phyloP scores from a whole-genome alignment of 2,888 invertebrate species.

The Drosophila atroscutellata region DNA sequence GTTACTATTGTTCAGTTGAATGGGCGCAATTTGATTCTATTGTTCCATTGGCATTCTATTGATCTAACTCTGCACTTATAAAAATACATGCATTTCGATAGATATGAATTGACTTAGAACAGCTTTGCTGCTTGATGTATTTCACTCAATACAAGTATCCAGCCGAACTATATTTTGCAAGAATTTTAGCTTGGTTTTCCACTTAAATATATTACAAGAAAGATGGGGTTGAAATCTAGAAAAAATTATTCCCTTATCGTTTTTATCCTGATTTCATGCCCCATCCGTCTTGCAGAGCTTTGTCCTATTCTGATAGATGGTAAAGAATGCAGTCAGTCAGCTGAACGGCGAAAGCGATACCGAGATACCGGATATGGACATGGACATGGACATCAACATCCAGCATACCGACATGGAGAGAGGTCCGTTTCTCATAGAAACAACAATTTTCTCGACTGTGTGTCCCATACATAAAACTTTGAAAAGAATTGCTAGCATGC shows the following conservation, averaged over 20 bases:
- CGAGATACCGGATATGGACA: slow-evolving; percentile 8
- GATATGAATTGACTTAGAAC: not conserved
- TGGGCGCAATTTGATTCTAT: not conserved
- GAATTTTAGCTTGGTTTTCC: not conserved
- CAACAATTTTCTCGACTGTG: slow-evolving; percentile 21
- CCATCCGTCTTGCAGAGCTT: not conserved
- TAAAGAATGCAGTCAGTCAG: slow-evolving; percentile 6
- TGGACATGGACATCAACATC: not conserved
- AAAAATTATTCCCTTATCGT: not conserved
- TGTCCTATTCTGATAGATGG: slow-evolving; percentile 1
- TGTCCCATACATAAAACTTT: slow-evolving; percentile 2
- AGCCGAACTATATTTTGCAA: not conserved
- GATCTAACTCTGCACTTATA: not conserved
- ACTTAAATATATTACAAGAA: not conserved
- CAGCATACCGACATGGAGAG: not conserved
- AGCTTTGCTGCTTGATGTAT: not conserved
- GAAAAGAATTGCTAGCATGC: slow-evolving; percentile 39
- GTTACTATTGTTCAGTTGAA: not conserved
- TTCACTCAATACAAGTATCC: not conserved
- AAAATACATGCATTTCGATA: not conserved
- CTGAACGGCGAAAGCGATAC: slow-evolving; percentile 15
- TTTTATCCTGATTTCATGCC: not conserved
- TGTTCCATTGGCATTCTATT: not conserved
- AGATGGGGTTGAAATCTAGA: not conserved
- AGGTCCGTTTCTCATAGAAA: slow-evolving; percentile 11